Evolutionary conservation across 1,140 invertebrate genomes (phyloP).

Genomic region (Sinella curviseta): DNA sequence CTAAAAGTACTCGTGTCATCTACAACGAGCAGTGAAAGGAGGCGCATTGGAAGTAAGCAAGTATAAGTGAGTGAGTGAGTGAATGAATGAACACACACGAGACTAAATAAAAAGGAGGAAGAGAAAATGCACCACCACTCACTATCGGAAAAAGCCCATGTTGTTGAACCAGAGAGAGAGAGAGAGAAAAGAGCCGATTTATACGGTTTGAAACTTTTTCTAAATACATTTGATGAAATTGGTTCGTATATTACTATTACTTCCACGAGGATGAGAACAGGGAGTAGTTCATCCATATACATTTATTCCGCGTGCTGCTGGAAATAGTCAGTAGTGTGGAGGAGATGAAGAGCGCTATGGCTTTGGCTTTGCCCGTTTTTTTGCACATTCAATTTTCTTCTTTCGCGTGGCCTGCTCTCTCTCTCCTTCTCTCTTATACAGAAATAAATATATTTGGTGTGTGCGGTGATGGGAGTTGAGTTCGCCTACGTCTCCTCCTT

Average conservation of each 20-base stretch:
- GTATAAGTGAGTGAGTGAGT: too few species aligned
- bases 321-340: not conserved
- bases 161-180: not conserved
- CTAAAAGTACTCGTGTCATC: too few species aligned
- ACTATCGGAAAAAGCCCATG: too few species aligned
- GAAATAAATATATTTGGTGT: not conserved
- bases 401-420: not conserved
- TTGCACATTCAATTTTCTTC: not conserved
- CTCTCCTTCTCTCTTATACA: too few species aligned
- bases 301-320: not conserved
- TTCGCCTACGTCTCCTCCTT: too few species aligned
- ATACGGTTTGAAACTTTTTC: not conserved
- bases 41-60: too few species aligned
- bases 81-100: too few species aligned
- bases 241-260: not conserved
- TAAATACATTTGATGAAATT: constrained; percentile 16
- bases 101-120: too few species aligned
- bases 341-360: not conserved
- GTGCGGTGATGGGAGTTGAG: not conserved
- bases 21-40: too few species aligned
- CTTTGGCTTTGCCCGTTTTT: not conserved
- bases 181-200: not conserved
- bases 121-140: too few species aligned
- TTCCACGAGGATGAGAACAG: not conserved
- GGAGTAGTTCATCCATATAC: not conserved